A percentile compares a stretch with the other conserved stretches of the same genome.
Evolutionary conservation across 2,113 vertebrate genomes (phyloP).

Genomic region (Fregetta grallaria): DNA sequence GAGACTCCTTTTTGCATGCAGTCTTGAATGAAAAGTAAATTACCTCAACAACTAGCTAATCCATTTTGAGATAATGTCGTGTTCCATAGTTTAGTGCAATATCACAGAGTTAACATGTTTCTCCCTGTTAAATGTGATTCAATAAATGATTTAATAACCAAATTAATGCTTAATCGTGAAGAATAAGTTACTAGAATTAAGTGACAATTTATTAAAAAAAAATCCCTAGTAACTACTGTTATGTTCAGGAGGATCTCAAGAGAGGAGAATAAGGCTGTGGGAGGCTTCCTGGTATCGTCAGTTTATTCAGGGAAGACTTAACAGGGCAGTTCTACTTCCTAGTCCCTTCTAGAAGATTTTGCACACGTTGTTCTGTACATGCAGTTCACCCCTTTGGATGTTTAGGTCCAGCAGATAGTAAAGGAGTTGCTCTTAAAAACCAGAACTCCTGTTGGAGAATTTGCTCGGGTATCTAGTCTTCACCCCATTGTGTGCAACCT

Average conservation of each 20-base stretch:
- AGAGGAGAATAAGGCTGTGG: neutral
- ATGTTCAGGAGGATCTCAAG: neutral
- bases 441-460: neutral
- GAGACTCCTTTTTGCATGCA: neutral
- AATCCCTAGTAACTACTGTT: neutral
- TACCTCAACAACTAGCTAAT: neutral
- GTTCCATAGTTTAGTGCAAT: neutral
- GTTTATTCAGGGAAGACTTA: neutral
- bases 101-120: neutral
- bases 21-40: neutral
- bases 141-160: neutral
- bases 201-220: neutral
- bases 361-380: fast-evolving
- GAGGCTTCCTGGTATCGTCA: neutral
- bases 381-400: neutral
- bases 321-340: neutral
- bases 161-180: neutral
- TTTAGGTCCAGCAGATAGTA: neutral
- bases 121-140: neutral
- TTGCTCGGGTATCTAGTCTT: neutral
- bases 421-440: neutral
- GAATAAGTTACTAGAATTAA: neutral
- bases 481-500: neutral
- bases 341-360: neutral
- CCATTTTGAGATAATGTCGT: neutral